These are phyloP conservation scores for Acheta domesticus DNA, from an alignment of 2,888 invertebrate genomes.

Conservation along the genomic window DNA sequence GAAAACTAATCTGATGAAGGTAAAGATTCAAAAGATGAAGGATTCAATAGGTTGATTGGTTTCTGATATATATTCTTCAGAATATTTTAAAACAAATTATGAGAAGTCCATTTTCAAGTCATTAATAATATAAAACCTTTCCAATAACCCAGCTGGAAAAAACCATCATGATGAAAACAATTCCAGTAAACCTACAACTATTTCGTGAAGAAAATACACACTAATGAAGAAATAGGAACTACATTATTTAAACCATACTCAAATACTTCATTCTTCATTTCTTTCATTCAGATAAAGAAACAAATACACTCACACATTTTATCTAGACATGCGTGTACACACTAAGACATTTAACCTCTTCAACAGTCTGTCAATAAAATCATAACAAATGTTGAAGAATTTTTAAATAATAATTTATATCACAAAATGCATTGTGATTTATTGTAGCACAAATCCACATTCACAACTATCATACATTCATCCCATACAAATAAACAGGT, in stretches of 20 bases:
- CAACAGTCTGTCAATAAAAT: background rate
- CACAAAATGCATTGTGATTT: constrained; percentile 2
- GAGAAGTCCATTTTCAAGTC: too few relatives aligned
- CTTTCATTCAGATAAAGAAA: background rate
- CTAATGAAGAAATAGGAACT: background rate
- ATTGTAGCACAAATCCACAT: background rate
- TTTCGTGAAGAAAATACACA: background rate
- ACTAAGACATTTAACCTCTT: background rate
- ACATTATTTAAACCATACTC: background rate
- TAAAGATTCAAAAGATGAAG: too few relatives aligned
- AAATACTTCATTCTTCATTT: background rate
- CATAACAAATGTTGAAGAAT: background rate
- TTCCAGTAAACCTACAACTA: background rate
- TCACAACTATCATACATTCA: background rate
- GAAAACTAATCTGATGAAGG: too few relatives aligned
- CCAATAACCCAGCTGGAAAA: background rate
- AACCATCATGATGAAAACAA: constrained; percentile 2
- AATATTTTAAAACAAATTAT: too few relatives aligned
- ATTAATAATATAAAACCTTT: background rate
- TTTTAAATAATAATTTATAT: background rate
- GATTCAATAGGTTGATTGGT: too few relatives aligned
- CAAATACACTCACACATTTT: background rate
- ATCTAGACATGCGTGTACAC: background rate
- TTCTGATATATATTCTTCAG: too few relatives aligned
- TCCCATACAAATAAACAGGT: background rate